Evolutionary conservation across 2,113 vertebrate species (phyloP).

Genomic region (Lophochroa leadbeateri): DNA sequence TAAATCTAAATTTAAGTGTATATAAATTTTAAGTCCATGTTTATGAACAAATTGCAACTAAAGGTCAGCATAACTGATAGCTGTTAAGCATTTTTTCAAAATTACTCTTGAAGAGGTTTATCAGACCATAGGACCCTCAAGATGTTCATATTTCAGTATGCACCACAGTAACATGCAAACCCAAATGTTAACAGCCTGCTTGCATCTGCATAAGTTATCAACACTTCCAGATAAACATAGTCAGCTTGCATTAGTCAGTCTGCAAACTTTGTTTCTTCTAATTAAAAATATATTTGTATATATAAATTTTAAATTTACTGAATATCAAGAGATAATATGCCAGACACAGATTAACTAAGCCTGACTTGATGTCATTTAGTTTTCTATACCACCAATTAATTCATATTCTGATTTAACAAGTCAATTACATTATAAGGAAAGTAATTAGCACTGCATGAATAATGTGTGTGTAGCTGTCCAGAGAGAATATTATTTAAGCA

Average conservation of each 20-base stretch:
- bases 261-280: constrained; percentile 23
- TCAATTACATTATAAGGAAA: constrained; percentile 37
- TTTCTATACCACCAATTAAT: constrained; percentile 67
- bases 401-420: constrained; percentile 61
- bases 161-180: not conserved
- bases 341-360: constrained; percentile 39
- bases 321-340: constrained; percentile 47
- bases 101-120: not conserved
- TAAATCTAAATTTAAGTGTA: not conserved
- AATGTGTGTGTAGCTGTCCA: constrained; percentile 36
- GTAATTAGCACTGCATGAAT: constrained; percentile 66
- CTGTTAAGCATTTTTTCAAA: not conserved
- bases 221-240: not conserved
- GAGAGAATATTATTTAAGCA: constrained; percentile 19
- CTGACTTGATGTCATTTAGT: constrained; percentile 54
- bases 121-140: not conserved
- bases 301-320: constrained; percentile 19
- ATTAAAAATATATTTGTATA: constrained; percentile 7
- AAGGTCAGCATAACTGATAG: not conserved
- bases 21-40: not conserved
- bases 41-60: not conserved
- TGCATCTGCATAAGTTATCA: constrained; percentile 2
- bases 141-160: not conserved
- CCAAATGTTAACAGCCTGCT: not conserved
- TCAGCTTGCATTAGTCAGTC: constrained; percentile 2